Evolutionary conservation across 2,113 vertebrate species (phyloP).

Genomic region (Lipotes vexillifer): DNA sequence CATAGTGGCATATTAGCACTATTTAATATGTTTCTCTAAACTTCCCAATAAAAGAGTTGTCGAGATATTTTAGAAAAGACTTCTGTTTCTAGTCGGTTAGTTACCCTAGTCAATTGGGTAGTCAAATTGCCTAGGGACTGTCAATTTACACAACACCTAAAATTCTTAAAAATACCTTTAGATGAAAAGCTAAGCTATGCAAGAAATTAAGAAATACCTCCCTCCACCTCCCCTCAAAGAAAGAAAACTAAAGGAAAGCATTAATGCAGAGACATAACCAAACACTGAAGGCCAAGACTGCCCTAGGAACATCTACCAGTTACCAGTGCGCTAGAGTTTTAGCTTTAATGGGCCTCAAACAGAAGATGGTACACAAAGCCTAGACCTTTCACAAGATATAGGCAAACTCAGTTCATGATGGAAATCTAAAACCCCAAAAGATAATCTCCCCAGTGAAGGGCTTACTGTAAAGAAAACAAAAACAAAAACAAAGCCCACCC

Average conservation of each 20-base stretch:
- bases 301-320: neutral
- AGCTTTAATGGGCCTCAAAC: neutral
- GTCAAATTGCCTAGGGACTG: neutral
- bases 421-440: neutral
- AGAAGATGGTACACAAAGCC: neutral
- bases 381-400: neutral
- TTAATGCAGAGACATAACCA: neutral
- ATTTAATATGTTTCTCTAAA: neutral
- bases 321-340: neutral
- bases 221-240: neutral
- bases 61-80: neutral
- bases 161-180: neutral
- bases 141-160: neutral
- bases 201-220: neutral
- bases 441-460: neutral
- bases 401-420: neutral
- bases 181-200: neutral
- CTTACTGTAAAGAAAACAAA: neutral
- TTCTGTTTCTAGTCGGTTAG: neutral
- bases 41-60: neutral
- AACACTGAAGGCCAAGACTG: neutral
- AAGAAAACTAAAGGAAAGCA: neutral
- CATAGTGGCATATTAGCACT: neutral
- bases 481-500: neutral
- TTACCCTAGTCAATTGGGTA: neutral